A percentile compares a stretch with the other conserved stretches of the same genome.
Conservation (phyloP, 2,888 invertebrate species). For the Trachelus tabidus region DNA sequence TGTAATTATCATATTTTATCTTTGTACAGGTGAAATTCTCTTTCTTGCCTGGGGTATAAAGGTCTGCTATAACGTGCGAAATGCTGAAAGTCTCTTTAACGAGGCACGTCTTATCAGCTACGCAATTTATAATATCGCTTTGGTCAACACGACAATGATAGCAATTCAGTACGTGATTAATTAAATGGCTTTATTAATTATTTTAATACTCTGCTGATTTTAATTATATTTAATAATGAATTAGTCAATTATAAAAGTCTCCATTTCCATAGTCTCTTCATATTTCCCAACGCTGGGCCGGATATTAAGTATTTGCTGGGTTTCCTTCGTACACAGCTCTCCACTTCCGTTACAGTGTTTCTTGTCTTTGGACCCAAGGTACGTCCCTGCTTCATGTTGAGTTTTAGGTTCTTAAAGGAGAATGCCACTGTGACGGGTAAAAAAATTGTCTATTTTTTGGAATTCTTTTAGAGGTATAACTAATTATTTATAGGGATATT, state of each 20-base stretch:
- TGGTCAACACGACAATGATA: constrained; percentile 92
- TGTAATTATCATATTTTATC: constrained; percentile 12
- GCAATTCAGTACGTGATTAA: constrained; percentile 86
- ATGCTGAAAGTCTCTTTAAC: constrained; percentile 93
- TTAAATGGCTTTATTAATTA: constrained; percentile 11
- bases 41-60: constrained; percentile 88
- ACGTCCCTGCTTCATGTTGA: constrained; percentile 34
- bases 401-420: constrained; percentile 12
- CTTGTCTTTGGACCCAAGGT: constrained; percentile 90
- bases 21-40: constrained; percentile 73
- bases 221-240: neutral
- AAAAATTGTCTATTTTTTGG: no score
- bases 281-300: constrained; percentile 88
- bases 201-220: neutral
- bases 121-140: constrained; percentile 94
- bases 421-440: no score
- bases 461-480: no score
- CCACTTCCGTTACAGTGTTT: constrained; percentile 87
- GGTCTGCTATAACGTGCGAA: constrained; percentile 87
- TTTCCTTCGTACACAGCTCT: constrained; percentile 91
- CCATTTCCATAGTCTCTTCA: constrained; percentile 76
- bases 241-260: neutral
- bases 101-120: constrained; percentile 93
- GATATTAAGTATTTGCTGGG: constrained; percentile 93
- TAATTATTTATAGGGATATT: no score